Base-by-base conservation (phyloP, 2,888 invertebrate species). In the Meteorus colon region DNA sequence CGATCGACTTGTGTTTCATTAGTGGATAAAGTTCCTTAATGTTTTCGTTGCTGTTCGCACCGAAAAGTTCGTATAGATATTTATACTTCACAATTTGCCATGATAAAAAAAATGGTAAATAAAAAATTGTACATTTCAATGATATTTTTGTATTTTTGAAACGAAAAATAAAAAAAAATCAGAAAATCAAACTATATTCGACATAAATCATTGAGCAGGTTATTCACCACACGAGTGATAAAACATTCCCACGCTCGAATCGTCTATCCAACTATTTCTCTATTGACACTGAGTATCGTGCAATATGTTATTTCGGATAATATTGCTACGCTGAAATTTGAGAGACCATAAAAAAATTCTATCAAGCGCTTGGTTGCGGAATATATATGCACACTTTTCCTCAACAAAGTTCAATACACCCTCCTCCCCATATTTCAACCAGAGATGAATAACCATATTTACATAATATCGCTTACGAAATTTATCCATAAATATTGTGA, bases 401-500 rank as follows among this genome's bases (percentile, higher is more conserved):
- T 31, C 16, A 31, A 34, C 29, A 34, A 1, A n/a, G n/a, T 63
- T 63, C 31, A 16, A 24, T 12, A 29, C 19, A 24, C 63, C 29
- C 10, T n/a, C 34, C 27, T 62, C 2, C 4, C 60, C 1, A 62
- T 29, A 16, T 19, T 29, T 4, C 16, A n/a, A 16, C 34, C 14
- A 63, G 63, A 63, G 63, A 63, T 8, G 34, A 34, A 63, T 31
- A n/a, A 63, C n/a, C 34, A 31, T 34, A 63, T 63, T 63, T 63
- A 34, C 63, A 63, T 63, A 63, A 63, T n/a, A 14, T 31, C 29
- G 29, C 63, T 63, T 63, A 34, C 34, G 63, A 63, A 63, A 63
- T 63, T 63, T 16, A 16, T 63, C 34, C 63, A 63, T 34, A 63
- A 34, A 34, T n/a, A 29, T 31, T 63, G 31, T 34, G 31, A 31